Base-by-base conservation (phyloP, 2,888 invertebrate species). In the Anoncus sp. region DNA sequence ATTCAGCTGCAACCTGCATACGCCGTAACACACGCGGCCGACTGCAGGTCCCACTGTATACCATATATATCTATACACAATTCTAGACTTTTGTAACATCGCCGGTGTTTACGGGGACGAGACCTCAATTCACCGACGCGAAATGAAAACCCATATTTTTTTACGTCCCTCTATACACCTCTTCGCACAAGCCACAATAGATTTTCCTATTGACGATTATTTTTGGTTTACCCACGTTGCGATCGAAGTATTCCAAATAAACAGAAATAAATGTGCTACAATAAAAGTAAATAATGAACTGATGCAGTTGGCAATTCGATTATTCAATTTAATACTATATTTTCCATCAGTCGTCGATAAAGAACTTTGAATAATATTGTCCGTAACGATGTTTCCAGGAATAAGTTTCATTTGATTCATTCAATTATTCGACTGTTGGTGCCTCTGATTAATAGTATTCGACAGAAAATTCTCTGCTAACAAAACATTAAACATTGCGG, bases 31-130 rank as follows among this genome's bases (percentile, higher is more conserved):
- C 71, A 63, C 63, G 55, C 81, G 78, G 75, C 79, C 79, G 55
- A 77, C 63, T 80, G 85, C 89, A 89, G 89, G 89, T 89, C 86
- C 86, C 84, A 87, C 85, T 88, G 85, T 87, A 35, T 38, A 59
- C 1, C n/a, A 57, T 35, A 38, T 24, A 18, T 45, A 24, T 49
- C 12, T 60, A 43, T 60, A 60, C 66, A 53, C 40, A 18, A 53
- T 74, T 71, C 18, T 16, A 40, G 51, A 45, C 59, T 43, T 59
- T 20, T 12, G 63, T 47, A 77, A 65, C 20, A 60, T 40, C 38
- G 51, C 51, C 63, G 53, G 59, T 62, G 60, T 77, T 77, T 63
- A 66, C 60, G 66, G 53, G 38, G 31, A 20, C 22, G 43, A 59
- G 59, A 63, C 51, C 63, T n/a, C 43, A 45, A 69, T 66, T 35